Conservation (phyloP, 1,140 invertebrate genomes). For the Drosophila athabasca region DNA sequence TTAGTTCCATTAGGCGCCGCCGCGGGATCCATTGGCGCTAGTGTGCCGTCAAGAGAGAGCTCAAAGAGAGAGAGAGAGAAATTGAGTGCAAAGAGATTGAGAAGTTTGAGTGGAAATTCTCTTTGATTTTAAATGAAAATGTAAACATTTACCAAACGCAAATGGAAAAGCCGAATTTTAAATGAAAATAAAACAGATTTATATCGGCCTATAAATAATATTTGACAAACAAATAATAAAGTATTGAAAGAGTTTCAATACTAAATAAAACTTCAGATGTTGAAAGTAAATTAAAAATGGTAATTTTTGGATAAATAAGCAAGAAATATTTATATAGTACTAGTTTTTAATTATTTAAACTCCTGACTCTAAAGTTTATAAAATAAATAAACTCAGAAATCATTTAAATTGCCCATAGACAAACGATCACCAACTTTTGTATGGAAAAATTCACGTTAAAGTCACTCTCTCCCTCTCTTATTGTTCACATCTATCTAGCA, state of each 20-base stretch:
- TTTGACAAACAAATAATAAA: background rate
- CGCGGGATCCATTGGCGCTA: conserved; percentile 44
- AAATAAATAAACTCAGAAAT: no score
- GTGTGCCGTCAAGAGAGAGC: conserved; percentile 23
- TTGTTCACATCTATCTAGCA: background rate
- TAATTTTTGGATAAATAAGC: no score
- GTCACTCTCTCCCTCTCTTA: background rate
- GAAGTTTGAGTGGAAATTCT: conserved; percentile 8
- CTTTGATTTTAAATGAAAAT: conserved; percentile 38
- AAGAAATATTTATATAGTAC: no score
- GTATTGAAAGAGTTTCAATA: no score
- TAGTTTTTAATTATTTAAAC: no score
- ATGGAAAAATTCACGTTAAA: no score
- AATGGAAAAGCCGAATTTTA: conserved; percentile 18
- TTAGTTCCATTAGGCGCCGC: conserved; percentile 51
- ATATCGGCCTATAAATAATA: conserved; percentile 7
- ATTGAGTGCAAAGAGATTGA: conserved; percentile 13
- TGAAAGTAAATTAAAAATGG: no score
- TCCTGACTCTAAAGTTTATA: no score
- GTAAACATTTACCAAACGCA: conserved; percentile 35
- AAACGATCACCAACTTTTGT: no score
- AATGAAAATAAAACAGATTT: conserved; percentile 12
- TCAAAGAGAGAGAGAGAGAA: background rate
- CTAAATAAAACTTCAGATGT: no score
- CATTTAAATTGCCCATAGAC: no score